These are phyloP conservation scores for Myotis planiceps DNA, from an alignment of 2,797 vertebrate genomes.

Conservation along the genomic window DNA sequence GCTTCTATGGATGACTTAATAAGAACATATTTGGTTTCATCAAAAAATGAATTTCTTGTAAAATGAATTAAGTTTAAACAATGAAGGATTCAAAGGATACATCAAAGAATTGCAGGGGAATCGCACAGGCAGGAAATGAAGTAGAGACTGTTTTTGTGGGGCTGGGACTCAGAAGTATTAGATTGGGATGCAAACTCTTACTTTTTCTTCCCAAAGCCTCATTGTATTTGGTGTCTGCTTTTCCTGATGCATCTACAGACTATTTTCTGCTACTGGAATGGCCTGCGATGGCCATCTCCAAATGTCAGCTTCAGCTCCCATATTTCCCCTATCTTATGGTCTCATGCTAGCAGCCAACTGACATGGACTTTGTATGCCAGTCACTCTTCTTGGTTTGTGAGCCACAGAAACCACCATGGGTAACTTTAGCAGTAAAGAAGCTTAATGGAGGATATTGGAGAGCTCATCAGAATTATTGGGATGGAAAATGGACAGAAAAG, in stretches of 20 bases:
- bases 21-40: not conserved
- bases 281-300: not conserved
- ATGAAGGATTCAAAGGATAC: not conserved
- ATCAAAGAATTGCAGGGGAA: not conserved
- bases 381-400: not conserved
- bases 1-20: constrained; percentile 12
- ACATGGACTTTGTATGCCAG: not conserved
- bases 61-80: not conserved
- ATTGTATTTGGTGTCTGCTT: not conserved
- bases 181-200: not conserved
- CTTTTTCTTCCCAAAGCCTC: not conserved
- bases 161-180: not conserved
- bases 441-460: not conserved
- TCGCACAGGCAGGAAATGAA: not conserved
- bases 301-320: not conserved
- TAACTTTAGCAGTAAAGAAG: not conserved
- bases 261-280: not conserved
- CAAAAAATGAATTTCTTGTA: not conserved
- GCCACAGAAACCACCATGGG: not conserved
- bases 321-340: not conserved
- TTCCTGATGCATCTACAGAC: not conserved
- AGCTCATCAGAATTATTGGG: not conserved
- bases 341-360: not conserved
- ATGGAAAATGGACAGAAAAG: not conserved
- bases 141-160: not conserved